Evolutionary conservation across 2,113 vertebrate genomes (phyloP).

Genomic region (Desmodus rotundus): DNA sequence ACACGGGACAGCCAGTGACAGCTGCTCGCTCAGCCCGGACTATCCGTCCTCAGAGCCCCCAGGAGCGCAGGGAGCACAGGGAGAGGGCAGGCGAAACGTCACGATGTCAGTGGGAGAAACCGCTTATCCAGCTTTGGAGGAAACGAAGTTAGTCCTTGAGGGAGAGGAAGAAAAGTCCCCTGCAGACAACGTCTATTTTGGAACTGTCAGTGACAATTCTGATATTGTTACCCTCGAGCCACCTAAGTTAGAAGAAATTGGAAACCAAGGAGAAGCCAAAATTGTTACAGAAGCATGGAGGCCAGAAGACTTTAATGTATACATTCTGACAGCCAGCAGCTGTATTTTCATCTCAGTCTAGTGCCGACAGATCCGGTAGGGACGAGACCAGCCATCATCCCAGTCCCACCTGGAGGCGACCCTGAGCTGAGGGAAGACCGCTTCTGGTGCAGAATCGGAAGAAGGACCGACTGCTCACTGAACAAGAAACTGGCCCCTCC

Average conservation of each 20-base stretch:
- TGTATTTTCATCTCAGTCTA: conserved; percentile 6
- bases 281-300: conserved; percentile 63
- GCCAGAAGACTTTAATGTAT: conserved; percentile 86
- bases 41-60: no score
- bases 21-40: no score
- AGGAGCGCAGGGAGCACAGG: no score
- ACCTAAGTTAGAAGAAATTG: conserved; percentile 82
- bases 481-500: no score
- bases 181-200: conserved; percentile 81
- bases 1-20: no score
- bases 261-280: conserved; percentile 78
- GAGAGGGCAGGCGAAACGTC: conserved; percentile 66
- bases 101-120: conserved; percentile 69
- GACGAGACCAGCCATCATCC: no score
- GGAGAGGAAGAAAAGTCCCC: conserved; percentile 61
- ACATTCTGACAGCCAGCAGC: conserved; percentile 89
- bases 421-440: no score
- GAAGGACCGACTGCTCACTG: no score
- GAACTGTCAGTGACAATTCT: conserved; percentile 92
- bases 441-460: no score
- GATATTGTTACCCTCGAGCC: conserved; percentile 94
- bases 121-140: conserved; percentile 67
- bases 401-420: no score
- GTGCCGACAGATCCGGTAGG: no score
- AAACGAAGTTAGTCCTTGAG: conserved; percentile 76